Evolutionary conservation across 2,888 invertebrate genomes (phyloP).

Genomic region (Megamerina dolium): DNA sequence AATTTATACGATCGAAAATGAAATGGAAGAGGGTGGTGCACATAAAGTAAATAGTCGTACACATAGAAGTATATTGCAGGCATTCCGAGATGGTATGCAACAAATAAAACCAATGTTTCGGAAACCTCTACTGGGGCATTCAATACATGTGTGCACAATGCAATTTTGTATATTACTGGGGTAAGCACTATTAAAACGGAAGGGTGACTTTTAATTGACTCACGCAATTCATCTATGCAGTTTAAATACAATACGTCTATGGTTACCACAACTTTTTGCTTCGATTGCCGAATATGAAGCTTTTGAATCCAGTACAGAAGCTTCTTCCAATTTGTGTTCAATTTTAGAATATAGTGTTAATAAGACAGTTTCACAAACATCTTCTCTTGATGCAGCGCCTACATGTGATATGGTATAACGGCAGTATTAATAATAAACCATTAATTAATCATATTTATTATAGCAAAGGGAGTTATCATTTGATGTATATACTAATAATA

Average conservation of each 20-base stretch:
- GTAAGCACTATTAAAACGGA: conserved; percentile 52
- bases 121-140: conserved; percentile 57
- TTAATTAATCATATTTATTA: neutral
- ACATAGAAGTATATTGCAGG: conserved; percentile 17
- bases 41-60: neutral
- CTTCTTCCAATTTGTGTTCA: conserved; percentile 31
- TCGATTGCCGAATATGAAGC: conserved; percentile 55
- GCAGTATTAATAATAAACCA: conserved; percentile 1
- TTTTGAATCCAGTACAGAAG: conserved; percentile 26
- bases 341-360: conserved; percentile 39
- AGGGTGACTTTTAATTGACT: too few relatives aligned
- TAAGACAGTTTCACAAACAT: conserved; percentile 28
- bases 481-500: conserved; percentile 62
- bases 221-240: too few relatives aligned
- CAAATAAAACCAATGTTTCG: conserved; percentile 62
- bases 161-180: conserved; percentile 61
- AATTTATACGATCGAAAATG: conserved; percentile 27
- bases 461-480: conserved; percentile 51
- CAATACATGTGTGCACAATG: conserved; percentile 58
- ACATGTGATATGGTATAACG: neutral
- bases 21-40: conserved; percentile 7
- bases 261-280: conserved; percentile 79
- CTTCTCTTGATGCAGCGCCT: conserved; percentile 29
- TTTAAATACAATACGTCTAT: conserved; percentile 74
- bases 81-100: conserved; percentile 53